Base-by-base conservation (phyloP, 2,113 vertebrate species). In the Willisornis vidua region DNA sequence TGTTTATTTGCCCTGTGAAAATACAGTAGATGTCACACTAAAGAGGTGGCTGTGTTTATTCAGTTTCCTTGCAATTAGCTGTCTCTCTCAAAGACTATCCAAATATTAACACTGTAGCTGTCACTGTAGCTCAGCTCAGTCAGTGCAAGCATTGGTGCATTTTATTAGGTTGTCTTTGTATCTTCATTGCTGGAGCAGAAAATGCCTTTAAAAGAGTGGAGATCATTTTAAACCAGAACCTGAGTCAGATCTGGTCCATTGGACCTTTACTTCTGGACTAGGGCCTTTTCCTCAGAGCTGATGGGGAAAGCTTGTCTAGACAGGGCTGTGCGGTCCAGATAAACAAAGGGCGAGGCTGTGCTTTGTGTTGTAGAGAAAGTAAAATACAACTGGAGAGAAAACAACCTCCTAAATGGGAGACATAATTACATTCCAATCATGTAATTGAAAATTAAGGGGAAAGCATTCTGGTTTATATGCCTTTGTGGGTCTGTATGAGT, bases 61-160 rank as follows among this genome's bases (percentile, higher is more conserved):
- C 43, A 67, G 23, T 74, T 85, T 74, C 31, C 10, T 78, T 6
- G 7, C 24, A 66, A 29, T 72, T 65, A 80, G 59, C 51, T 41
- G 43, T 74, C 39, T 51, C 24, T 77, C 43, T 77, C 33, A 93
- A 90, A 88, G 37, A 22, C 61, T 88, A 26, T 73, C 71, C 46
- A 80, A 54, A 91, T 82, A 71, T 39, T 75, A 84, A 45, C 46
- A 8, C 59, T 82, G 25, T 73, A 70, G 24, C n/a, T 80, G 31
- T 87, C 91, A 89, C 24, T 33, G 41, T 48, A 93, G 48, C 25
- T 93, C 72, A 91, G 48, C 58, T 96, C 80, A 83, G 70, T 46
- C 55, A 76, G 12, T 58, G 23, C 10, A 77, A 65, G 39, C 14
- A 18, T 9, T 71, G 37, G 4, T 59, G 10, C 24, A 5, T 24